Percentiles rank a stretch among this genome's conserved stretches.
Evolutionary conservation across 2,888 invertebrate genomes (phyloP).

Genomic region (Esperia sulphurella): DNA sequence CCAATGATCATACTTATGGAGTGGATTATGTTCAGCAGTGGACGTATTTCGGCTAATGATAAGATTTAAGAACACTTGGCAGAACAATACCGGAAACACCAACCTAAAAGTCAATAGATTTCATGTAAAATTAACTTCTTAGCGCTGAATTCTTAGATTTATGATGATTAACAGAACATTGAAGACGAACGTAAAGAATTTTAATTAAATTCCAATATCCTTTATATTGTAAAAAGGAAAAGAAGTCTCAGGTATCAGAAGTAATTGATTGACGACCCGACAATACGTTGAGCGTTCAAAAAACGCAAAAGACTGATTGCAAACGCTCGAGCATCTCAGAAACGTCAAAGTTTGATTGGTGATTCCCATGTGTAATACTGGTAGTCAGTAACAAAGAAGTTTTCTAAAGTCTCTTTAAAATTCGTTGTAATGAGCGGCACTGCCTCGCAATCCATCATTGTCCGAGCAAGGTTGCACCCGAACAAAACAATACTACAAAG

Average conservation of each 20-base stretch:
- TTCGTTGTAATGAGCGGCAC: conserved; percentile 28
- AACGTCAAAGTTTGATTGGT: conserved; percentile 74
- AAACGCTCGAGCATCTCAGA: conserved; percentile 55
- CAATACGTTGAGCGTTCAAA: conserved; percentile 45
- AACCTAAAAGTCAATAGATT: too few species aligned
- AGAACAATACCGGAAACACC: too few species aligned
- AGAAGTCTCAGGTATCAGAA: conserved; percentile 41
- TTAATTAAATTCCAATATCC: conserved; percentile 60
- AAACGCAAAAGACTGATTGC: conserved; percentile 58
- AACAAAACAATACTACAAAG: conserved; percentile 48
- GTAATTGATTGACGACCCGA: conserved; percentile 63
- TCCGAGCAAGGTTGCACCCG: conserved; percentile 49
- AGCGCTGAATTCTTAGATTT: neutral
- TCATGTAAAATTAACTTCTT: neutral
- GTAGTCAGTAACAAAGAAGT: conserved; percentile 53
- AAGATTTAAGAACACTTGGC: too few species aligned
- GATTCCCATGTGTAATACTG: conserved; percentile 77
- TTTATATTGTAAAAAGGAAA: conserved; percentile 48
- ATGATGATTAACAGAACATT: neutral
- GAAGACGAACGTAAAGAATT: conserved; percentile 37
- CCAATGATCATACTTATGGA: too few species aligned
- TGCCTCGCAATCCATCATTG: conserved; percentile 57
- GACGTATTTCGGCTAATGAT: too few species aligned
- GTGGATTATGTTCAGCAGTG: too few species aligned
- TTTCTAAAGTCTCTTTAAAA: conserved; percentile 37